These are phyloP conservation scores for Struthio camelus DNA, from an alignment of 2,113 vertebrate genomes.

Conservation along the genomic window DNA sequence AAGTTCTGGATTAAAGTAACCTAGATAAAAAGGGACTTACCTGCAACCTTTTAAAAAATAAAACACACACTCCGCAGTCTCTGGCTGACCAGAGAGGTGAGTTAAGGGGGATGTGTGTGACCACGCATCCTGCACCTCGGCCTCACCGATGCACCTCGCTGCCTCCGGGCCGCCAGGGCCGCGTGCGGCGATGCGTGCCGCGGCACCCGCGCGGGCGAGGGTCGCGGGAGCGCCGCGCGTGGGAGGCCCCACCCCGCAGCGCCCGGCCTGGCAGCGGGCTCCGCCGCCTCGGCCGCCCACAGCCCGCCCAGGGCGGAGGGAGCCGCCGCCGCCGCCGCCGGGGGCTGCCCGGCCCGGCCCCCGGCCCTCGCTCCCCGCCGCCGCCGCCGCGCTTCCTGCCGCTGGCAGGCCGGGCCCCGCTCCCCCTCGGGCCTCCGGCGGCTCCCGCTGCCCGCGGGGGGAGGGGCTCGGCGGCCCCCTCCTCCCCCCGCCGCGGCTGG, in stretches of 20 bases:
- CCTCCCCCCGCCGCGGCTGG: background rate
- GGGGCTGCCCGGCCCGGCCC: background rate
- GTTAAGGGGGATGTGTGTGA: background rate
- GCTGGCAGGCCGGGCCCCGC: background rate
- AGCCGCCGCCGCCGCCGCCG: no score
- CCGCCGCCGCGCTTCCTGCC: background rate
- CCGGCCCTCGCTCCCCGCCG: slow-evolving; percentile 13
- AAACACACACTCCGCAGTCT: accelerated
- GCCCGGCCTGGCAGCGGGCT: background rate
- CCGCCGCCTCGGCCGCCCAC: background rate
- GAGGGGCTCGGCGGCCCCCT: background rate
- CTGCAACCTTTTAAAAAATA: background rate
- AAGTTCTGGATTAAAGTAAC: background rate
- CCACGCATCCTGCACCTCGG: accelerated
- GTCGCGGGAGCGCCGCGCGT: background rate
- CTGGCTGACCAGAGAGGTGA: accelerated
- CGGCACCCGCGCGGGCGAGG: background rate
- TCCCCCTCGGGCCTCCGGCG: background rate
- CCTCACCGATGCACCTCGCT: background rate
- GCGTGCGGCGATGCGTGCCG: background rate
- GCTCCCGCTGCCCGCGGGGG: background rate
- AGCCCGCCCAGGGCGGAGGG: no score
- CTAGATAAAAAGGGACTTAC: background rate
- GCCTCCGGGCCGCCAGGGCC: background rate
- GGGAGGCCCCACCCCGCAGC: background rate